phyloP scores from a whole-genome alignment of 2,113 vertebrate genomes.

The Octodon degus region DNA sequence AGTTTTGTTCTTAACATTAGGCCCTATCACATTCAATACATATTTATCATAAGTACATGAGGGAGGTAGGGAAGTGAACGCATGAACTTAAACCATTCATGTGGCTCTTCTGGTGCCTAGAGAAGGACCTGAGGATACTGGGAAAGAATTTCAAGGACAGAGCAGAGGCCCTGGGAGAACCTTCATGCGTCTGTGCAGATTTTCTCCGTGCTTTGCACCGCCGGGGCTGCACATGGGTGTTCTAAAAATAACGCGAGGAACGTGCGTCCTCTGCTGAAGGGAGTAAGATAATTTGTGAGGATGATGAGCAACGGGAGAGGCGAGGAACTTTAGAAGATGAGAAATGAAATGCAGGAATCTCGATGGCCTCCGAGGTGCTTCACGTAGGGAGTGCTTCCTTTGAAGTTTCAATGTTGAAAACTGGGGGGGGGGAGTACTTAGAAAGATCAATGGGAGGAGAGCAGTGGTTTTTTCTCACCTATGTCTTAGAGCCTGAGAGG shows the following conservation, averaged over 20 bases:
- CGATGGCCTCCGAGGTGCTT: background rate
- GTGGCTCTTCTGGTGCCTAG: background rate
- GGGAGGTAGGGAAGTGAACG: background rate
- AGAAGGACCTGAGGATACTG: background rate
- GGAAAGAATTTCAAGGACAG: conserved; percentile 56
- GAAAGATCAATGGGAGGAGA: conserved; percentile 32
- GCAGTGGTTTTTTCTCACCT: background rate
- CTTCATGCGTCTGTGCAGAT: conserved; percentile 9
- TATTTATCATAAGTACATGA: conserved; percentile 15
- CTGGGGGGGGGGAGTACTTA: background rate
- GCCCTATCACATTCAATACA: background rate
- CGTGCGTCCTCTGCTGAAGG: conserved; percentile 57
- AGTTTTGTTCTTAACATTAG: conserved; percentile 35
- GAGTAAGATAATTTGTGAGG: conserved; percentile 63
- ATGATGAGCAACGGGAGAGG: conserved; percentile 61
- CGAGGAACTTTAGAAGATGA: conserved; percentile 59
- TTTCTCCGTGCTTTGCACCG: conserved; percentile 65
- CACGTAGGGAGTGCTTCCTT: background rate
- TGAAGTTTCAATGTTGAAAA: conserved; percentile 65
- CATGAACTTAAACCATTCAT: background rate
- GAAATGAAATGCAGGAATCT: conserved; percentile 34
- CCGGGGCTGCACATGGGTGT: conserved; percentile 57
- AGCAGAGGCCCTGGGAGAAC: conserved; percentile 17
- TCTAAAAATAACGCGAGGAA: conserved; percentile 73
- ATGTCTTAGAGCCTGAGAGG: conserved; percentile 34